Base-by-base conservation (phyloP, 92 coral and sea anemone genomes). In the Zoanthus sansibaricus region DNA sequence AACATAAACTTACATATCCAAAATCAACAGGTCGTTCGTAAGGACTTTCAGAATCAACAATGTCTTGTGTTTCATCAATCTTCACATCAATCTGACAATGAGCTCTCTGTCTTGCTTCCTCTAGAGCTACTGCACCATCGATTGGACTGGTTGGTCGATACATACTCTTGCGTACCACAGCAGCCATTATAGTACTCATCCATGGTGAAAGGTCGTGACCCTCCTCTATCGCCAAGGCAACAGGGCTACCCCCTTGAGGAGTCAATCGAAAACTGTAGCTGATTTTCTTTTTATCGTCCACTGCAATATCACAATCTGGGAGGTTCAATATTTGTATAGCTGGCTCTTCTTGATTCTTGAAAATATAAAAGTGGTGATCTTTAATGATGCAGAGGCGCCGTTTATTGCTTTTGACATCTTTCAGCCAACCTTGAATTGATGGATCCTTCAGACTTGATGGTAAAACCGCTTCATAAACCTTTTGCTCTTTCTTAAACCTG, bases 101-200 rank as follows among this genome's bases (percentile, higher is more conserved):
- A 1, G 90, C 73, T 68, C 82, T 86, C 21, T 83, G 90, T 45
- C 89, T 77, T 0, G 92, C 88, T 82, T 87, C 72, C 32, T 89
- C 92, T 14, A 92, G 56, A 12, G 89, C 62, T 68, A 76, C 71
- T 10, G 94, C 91, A 8, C 90, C 89, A 31, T 91, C 95, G 7
- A 93, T 73, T 12, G 98, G 98, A 66, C 95, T 93, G 56, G 68
- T 87, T 31, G 99, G 99, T 75, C 96, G 83, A 62, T 86, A 89
- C 11, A 83, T 76, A 46, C 88, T 94, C 66, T 96, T 97, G 1
- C 97, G 91, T 55, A 97, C 99, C 14, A 89, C 96, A 5, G 99
- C 99, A 5, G 99, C 96, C 94, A 97, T 97, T 17, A 97, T 91
- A 12, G 99, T 98, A 84, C 96, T 97, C 98, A 97, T 95, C 99